phyloP scores from a whole-genome alignment of 2,797 vertebrate species.

The Pangasius larnaudii region DNA sequence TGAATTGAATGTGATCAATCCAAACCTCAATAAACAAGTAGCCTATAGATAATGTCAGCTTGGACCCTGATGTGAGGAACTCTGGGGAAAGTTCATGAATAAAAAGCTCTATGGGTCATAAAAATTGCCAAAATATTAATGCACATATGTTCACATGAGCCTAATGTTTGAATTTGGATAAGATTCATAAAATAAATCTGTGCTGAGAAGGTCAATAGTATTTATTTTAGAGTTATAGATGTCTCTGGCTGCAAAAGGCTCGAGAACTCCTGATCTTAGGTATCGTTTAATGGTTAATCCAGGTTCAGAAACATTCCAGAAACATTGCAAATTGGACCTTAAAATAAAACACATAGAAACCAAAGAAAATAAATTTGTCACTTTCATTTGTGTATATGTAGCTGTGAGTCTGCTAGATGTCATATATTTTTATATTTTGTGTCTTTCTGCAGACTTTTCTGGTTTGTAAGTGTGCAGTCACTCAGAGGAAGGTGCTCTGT shows the following conservation, averaged over 20 bases:
- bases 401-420: not conserved
- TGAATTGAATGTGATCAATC: not conserved
- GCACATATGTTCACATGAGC: not conserved
- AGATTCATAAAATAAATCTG: not conserved
- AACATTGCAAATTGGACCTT: not conserved
- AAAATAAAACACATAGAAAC: not conserved
- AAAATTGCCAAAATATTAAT: not conserved
- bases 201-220: not conserved
- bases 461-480: constrained; percentile 84
- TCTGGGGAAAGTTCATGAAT: not conserved
- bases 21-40: not conserved
- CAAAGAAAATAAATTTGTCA: not conserved
- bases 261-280: not conserved
- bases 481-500: constrained; percentile 84
- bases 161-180: not conserved
- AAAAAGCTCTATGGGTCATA: not conserved
- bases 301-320: not conserved
- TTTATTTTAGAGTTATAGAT: not conserved
- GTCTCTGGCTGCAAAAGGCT: not conserved
- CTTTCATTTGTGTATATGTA: not conserved
- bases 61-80: not conserved
- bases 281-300: not conserved
- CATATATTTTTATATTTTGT: not conserved
- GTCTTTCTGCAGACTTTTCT: constrained; percentile 80
- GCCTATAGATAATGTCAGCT: not conserved